Evolutionary conservation across 2,888 invertebrate species (phyloP).

Genomic region (Drosophila ezoana): DNA sequence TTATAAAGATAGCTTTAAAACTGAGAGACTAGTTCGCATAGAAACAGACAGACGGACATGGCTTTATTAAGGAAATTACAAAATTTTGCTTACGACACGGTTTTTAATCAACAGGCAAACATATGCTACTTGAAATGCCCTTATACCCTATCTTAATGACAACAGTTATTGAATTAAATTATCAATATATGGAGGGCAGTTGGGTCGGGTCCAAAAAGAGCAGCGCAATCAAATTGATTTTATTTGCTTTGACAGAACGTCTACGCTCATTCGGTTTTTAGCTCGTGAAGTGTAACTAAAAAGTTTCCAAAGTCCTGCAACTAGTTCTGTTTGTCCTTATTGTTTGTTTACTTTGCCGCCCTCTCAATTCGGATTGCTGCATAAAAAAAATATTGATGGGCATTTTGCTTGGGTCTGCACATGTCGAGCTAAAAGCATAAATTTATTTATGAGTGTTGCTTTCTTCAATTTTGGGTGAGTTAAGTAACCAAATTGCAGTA

Average conservation of each 20-base stretch:
- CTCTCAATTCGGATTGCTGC: slow-evolving; percentile 21
- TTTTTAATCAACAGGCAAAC: too few species aligned
- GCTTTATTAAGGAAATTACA: too few species aligned
- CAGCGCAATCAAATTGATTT: slow-evolving; percentile 76
- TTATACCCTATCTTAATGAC: slow-evolving; percentile 63
- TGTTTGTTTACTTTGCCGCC: slow-evolving; percentile 48
- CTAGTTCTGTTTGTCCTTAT: slow-evolving; percentile 38
- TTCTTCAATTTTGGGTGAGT: too few species aligned
- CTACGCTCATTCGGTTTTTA: slow-evolving; percentile 65
- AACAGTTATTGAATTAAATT: slow-evolving; percentile 75
- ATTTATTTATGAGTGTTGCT: background rate
- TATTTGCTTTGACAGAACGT: slow-evolving; percentile 75
- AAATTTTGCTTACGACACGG: too few species aligned
- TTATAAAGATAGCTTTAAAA: too few species aligned
- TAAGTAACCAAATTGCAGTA: too few species aligned
- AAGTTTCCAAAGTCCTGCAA: slow-evolving; percentile 46
- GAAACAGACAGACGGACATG: too few species aligned
- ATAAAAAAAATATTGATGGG: slow-evolving; percentile 15
- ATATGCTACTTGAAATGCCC: slow-evolving; percentile 3
- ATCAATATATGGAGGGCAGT: slow-evolving; percentile 65
- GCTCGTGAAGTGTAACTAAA: slow-evolving; percentile 78
- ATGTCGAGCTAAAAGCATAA: slow-evolving; percentile 22
- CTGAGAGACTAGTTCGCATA: too few species aligned
- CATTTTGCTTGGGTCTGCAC: slow-evolving; percentile 42
- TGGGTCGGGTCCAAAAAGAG: slow-evolving; percentile 55